These are phyloP conservation scores for Catocala sponsa DNA, from an alignment of 2,888 invertebrate genomes.

Conservation along the genomic window DNA sequence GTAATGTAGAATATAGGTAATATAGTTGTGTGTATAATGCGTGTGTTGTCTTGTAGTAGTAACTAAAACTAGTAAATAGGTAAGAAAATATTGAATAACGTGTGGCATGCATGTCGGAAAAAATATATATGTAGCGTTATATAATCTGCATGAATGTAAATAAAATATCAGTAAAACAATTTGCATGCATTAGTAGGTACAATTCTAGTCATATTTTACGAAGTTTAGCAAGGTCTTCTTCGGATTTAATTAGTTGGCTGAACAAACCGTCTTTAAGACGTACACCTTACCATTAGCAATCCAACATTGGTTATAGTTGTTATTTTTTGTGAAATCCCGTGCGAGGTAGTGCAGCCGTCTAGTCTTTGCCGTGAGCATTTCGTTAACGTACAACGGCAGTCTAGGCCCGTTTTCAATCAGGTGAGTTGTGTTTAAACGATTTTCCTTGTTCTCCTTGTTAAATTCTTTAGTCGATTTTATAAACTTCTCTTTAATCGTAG, in stretches of 20 bases:
- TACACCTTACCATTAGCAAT: slow-evolving; percentile 13
- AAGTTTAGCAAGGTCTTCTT: slow-evolving; percentile 9
- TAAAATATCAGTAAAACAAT: neutral
- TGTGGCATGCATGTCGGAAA: too few relatives aligned
- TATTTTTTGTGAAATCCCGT: slow-evolving; percentile 1
- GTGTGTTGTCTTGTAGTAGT: too few relatives aligned
- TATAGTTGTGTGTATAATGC: too few relatives aligned
- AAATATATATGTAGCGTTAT: too few relatives aligned
- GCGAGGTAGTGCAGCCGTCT: slow-evolving; percentile 6
- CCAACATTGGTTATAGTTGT: slow-evolving; percentile 12
- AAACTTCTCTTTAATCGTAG: slow-evolving; percentile 7
- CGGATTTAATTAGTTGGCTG: slow-evolving; percentile 9
- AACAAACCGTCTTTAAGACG: slow-evolving; percentile 11
- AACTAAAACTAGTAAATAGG: too few relatives aligned
- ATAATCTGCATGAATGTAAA: neutral
- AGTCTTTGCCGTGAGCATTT: slow-evolving; percentile 2
- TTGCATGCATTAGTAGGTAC: neutral
- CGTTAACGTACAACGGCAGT: slow-evolving; percentile 1
- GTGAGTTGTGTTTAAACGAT: slow-evolving; percentile 7
- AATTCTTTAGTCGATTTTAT: slow-evolving; percentile 5
- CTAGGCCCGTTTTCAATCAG: neutral
- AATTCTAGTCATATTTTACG: slow-evolving; percentile 12
- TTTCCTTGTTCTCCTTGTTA: slow-evolving; percentile 5
- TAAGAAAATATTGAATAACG: too few relatives aligned
- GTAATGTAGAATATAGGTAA: neutral